Conservation (phyloP, 2,888 invertebrate species). For the Xanthia icteritia region DNA sequence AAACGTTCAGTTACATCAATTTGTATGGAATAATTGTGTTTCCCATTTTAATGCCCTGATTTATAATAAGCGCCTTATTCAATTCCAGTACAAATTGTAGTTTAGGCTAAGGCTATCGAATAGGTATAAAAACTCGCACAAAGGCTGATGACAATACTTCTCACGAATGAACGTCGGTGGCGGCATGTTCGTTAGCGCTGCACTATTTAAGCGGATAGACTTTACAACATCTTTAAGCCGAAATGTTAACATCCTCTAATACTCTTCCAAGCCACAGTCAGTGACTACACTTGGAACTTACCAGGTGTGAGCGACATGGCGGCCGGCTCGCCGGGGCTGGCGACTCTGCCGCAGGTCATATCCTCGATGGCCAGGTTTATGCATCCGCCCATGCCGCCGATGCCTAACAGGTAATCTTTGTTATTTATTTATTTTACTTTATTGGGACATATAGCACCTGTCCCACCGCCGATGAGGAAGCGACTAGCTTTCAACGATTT, state of each 20-base stretch:
- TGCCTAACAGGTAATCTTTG: constrained; percentile 79
- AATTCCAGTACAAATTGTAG: too few species aligned
- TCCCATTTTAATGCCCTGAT: too few species aligned
- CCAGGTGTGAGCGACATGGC: constrained; percentile 85
- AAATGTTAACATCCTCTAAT: constrained; percentile 27
- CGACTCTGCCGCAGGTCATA: constrained; percentile 88
- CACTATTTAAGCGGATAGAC: neutral
- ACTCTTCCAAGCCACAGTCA: constrained; percentile 45
- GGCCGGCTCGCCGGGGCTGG: constrained; percentile 86
- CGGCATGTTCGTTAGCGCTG: neutral
- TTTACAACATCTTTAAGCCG: neutral
- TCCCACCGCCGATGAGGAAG: too few species aligned
- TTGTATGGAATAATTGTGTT: too few species aligned
- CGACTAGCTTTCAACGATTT: too few species aligned
- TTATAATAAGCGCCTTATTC: too few species aligned
- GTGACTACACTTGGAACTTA: constrained; percentile 45
- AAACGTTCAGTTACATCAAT: too few species aligned
- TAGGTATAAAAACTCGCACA: neutral
- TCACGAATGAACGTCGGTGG: neutral
- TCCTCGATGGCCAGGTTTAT: constrained; percentile 89
- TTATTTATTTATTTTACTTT: neutral
- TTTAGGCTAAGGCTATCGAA: too few species aligned
- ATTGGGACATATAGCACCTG: neutral
- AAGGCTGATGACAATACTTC: neutral
- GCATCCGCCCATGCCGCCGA: constrained; percentile 80